phyloP scores from a whole-genome alignment of 2,888 invertebrate genomes.

The Athripsodes cinereus region DNA sequence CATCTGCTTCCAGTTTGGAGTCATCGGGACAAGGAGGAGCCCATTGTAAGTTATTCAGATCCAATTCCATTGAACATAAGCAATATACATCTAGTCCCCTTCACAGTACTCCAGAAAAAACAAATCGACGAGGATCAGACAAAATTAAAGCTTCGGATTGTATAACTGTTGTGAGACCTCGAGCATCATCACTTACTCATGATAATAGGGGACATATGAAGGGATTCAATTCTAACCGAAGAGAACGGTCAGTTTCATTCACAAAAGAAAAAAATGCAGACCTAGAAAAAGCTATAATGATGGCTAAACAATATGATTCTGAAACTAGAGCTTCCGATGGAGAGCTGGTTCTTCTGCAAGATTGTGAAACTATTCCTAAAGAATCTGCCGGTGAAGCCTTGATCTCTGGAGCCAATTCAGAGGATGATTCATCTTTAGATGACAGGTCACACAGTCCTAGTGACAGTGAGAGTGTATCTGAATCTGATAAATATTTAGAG shows the following conservation, averaged over 20 bases:
- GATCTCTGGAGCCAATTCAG: conserved; percentile 59
- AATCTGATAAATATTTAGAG: conserved; percentile 21
- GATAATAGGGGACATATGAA: conserved; percentile 8
- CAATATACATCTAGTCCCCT: conserved; percentile 4
- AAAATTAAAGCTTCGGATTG: conserved; percentile 3
- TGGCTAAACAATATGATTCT: conserved; percentile 11
- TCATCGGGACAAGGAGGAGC: conserved; percentile 18
- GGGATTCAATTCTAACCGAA: not conserved
- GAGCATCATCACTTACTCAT: conserved; percentile 29
- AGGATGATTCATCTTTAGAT: conserved; percentile 40
- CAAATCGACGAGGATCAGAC: conserved; percentile 7
- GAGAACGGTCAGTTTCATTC: conserved; percentile 13
- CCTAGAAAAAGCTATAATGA: conserved; percentile 14
- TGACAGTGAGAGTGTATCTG: conserved; percentile 25
- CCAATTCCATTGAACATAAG: conserved; percentile 28
- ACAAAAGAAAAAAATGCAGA: conserved; percentile 12
- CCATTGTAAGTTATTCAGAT: conserved; percentile 24
- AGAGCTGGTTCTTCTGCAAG: conserved; percentile 22
- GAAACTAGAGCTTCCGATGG: conserved; percentile 15
- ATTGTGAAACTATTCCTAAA: conserved; percentile 41
- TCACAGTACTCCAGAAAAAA: conserved; percentile 23
- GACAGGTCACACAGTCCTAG: conserved; percentile 26
- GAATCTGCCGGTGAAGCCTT: conserved; percentile 61
- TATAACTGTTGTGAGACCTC: conserved; percentile 18
- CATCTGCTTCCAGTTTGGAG: conserved; percentile 24